phyloP scores from a whole-genome alignment of 2,888 invertebrate genomes.

The Cheilosia pagana region DNA sequence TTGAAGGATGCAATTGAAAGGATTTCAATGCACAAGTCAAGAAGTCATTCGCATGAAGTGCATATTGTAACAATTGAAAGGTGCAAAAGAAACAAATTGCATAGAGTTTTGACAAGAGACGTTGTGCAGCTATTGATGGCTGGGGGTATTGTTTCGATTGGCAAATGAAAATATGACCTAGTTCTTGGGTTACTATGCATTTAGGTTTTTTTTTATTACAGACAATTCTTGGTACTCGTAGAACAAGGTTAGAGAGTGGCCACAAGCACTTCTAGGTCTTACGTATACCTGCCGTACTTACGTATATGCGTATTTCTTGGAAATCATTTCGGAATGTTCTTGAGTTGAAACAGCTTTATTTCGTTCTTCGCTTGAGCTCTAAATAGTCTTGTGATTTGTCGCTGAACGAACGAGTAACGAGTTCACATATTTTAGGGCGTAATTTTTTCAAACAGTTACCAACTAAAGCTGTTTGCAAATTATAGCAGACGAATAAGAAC shows the following conservation, averaged over 20 bases:
- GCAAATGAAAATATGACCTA: constrained; percentile 28
- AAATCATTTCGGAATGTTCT: no score
- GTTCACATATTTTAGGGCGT: no score
- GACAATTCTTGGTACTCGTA: background rate
- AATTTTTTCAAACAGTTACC: no score
- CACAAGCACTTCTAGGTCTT: background rate
- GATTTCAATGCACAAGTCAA: constrained; percentile 61
- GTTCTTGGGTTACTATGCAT: constrained; percentile 15
- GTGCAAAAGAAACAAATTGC: constrained; percentile 42
- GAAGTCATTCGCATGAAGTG: constrained; percentile 43
- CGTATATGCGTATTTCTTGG: background rate
- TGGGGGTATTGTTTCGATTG: constrained; percentile 21
- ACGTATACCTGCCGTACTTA: background rate
- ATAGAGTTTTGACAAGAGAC: constrained; percentile 32
- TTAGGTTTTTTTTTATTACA: no score
- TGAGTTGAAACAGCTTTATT: no score
- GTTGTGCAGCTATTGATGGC: background rate
- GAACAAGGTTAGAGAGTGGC: background rate
- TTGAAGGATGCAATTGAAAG: constrained; percentile 41
- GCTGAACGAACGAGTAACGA: no score
- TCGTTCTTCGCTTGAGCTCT: no score
- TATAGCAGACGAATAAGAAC: no score
- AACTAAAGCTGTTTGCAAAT: no score
- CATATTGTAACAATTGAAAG: constrained; percentile 28
- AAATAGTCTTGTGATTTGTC: no score